Conservation (phyloP, 1,140 invertebrate species). For the Drosophila elegans region DNA sequence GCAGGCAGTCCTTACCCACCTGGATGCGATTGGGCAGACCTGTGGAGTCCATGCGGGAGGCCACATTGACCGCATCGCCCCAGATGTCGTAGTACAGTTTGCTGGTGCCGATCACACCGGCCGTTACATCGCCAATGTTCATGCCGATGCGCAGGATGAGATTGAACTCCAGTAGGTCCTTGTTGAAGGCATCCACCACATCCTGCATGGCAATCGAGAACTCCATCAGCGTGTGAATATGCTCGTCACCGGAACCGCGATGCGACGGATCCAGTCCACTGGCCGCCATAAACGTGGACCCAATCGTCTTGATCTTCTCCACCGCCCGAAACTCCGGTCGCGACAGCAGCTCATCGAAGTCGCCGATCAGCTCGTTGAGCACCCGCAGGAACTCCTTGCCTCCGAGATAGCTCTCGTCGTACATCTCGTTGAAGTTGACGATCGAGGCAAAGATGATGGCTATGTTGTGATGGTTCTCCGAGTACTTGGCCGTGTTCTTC, state of each 20-base stretch:
- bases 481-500: constrained; percentile 97
- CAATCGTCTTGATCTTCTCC: constrained; percentile 99
- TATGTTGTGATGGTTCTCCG: constrained; percentile 96
- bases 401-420: constrained; percentile 97
- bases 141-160: constrained; percentile 94
- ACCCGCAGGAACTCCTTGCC: constrained; percentile 97
- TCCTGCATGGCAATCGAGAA: constrained; percentile 95
- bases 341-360: constrained; percentile 97
- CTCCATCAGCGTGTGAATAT: constrained; percentile 94
- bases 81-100: constrained; percentile 99
- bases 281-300: constrained; percentile 98
- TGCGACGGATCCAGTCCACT: constrained; percentile 94
- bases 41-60: constrained; percentile 97
- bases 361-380: constrained; percentile 96
- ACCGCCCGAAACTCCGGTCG: constrained; percentile 93
- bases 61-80: constrained; percentile 99
- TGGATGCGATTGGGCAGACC: constrained; percentile 94
- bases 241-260: constrained; percentile 89
- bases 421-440: constrained; percentile 98
- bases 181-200: constrained; percentile 94
- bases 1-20: constrained; percentile 90
- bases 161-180: constrained; percentile 94
- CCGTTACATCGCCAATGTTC: constrained; percentile 95
- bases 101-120: constrained; percentile 97
- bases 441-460: constrained; percentile 98